phyloP scores from a whole-genome alignment of 2,113 vertebrate species.

The Triplophysa dalaica region DNA sequence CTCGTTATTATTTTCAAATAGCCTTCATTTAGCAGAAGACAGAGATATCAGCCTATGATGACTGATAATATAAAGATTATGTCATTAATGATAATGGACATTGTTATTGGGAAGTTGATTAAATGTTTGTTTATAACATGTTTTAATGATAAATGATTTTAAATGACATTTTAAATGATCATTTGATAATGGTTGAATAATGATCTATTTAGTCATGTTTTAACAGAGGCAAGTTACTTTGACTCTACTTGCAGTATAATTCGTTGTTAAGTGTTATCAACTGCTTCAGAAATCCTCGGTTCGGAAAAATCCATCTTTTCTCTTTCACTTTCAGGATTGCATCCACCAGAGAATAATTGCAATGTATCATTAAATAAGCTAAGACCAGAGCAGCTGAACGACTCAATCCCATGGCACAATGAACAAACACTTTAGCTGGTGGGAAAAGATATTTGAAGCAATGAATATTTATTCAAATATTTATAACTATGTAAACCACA shows the following conservation, averaged over 20 bases:
- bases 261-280: slow-evolving; percentile 55
- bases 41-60: no score
- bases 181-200: no score
- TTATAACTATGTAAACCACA: background rate
- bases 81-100: no score
- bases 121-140: no score
- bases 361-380: slow-evolving; percentile 68
- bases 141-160: no score
- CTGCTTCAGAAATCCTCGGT: slow-evolving; percentile 65
- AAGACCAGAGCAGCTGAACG: slow-evolving; percentile 65
- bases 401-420: slow-evolving; percentile 67
- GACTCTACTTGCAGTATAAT: slow-evolving; percentile 13
- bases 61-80: no score
- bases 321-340: slow-evolving; percentile 61
- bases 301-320: slow-evolving; percentile 67
- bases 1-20: background rate
- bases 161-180: no score
- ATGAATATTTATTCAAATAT: background rate
- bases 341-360: slow-evolving; percentile 57
- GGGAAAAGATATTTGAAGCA: background rate
- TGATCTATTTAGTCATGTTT: no score
- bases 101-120: no score
- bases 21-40: no score
- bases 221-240: background rate
- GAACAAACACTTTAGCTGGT: slow-evolving; percentile 64